Percentiles rank a stretch among this genome's conserved stretches.
phyloP scores from a whole-genome alignment of 2,888 invertebrate species.

The Masnerella sp. region DNA sequence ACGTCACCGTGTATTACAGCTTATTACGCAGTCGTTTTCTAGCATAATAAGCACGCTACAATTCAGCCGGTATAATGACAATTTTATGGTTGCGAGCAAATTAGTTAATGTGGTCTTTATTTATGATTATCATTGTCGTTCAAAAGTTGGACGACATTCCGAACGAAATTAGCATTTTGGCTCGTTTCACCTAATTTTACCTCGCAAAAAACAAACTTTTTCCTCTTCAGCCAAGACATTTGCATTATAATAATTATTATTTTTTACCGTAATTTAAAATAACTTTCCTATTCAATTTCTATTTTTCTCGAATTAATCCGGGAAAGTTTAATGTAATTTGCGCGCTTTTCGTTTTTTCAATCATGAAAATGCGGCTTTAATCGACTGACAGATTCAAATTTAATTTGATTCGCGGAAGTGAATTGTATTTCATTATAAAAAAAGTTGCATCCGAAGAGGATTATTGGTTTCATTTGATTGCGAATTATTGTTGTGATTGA shows the following conservation, averaged over 20 bases:
- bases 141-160: conserved; percentile 10
- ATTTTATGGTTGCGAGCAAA: conserved; percentile 19
- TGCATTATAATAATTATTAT: too few species aligned
- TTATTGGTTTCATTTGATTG: conserved; percentile 7
- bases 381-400: neutral
- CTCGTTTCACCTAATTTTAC: neutral
- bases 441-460: neutral
- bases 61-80: conserved; percentile 16
- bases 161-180: conserved; percentile 4
- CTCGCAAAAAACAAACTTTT: too few species aligned
- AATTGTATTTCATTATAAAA: neutral
- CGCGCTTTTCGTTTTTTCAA: neutral
- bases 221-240: too few species aligned
- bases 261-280: too few species aligned
- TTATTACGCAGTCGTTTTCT: conserved; percentile 18
- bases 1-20: conserved; percentile 13
- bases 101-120: conserved; percentile 18
- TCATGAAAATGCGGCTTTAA: neutral
- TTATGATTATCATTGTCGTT: conserved; percentile 24
- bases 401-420: conserved; percentile 2
- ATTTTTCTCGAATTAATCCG: too few species aligned
- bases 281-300: too few species aligned
- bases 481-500: neutral
- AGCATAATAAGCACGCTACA: conserved; percentile 13
- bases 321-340: neutral